Evolutionary conservation across 2,888 invertebrate species (phyloP).

Genomic region (Andrena haemorrhoa): DNA sequence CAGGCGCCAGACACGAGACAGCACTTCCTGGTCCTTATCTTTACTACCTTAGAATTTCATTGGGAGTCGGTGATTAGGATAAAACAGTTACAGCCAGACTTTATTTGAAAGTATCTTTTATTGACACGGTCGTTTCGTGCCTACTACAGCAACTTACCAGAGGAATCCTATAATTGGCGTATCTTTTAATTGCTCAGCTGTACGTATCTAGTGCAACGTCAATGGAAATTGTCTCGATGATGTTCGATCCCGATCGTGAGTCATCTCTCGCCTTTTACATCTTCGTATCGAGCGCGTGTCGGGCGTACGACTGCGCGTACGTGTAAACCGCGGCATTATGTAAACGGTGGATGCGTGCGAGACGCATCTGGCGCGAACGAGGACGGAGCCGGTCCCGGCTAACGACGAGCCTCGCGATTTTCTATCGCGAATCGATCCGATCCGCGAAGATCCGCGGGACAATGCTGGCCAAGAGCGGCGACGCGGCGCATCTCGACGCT

Average conservation of each 20-base stretch:
- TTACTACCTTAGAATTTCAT: no score
- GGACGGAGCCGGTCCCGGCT: constrained; percentile 17
- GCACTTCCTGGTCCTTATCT: no score
- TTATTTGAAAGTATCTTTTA: no score
- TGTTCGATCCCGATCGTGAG: constrained; percentile 39
- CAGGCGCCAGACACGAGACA: no score
- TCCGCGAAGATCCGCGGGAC: constrained; percentile 1
- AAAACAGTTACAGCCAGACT: no score
- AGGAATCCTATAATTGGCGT: no score
- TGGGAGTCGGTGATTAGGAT: no score
- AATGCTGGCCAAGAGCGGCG: constrained; percentile 15
- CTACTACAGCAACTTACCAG: no score
- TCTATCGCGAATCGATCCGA: constrained; percentile 51
- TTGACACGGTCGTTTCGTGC: no score
- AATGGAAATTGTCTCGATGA: constrained; percentile 53
- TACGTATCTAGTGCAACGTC: constrained; percentile 1
- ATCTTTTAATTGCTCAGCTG: no score
- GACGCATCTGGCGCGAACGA: constrained; percentile 42
- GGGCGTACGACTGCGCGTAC: constrained; percentile 6
- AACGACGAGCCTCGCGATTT: constrained; percentile 35
- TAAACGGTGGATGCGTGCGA: constrained; percentile 44
- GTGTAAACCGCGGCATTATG: constrained; percentile 33
- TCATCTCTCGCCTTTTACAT: constrained; percentile 54
- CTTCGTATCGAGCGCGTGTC: constrained; percentile 35
- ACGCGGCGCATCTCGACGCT: constrained; percentile 45